Evolutionary conservation across 2,797 vertebrate genomes (phyloP).

Genomic region (Micropoecilia bifurca): DNA sequence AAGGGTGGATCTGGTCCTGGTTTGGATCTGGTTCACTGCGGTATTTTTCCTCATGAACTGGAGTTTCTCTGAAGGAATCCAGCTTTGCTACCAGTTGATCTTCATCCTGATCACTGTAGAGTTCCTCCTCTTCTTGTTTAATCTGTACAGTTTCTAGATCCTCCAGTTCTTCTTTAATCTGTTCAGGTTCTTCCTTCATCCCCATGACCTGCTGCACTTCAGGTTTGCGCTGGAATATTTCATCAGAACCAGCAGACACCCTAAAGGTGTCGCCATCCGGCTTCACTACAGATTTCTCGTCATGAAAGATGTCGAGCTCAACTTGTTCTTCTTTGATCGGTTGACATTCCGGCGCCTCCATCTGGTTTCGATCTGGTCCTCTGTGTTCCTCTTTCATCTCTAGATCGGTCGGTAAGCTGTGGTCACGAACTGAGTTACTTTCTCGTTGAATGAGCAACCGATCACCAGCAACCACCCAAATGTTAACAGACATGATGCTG

Average conservation of each 20-base stretch:
- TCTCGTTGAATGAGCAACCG: not conserved
- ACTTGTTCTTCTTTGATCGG: not conserved
- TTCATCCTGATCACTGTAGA: not conserved
- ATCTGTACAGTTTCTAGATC: not conserved
- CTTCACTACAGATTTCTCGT: not conserved
- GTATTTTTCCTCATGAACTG: not conserved
- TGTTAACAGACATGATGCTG: not conserved
- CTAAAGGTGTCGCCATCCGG: not conserved
- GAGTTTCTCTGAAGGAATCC: not conserved
- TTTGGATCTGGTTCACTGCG: not conserved
- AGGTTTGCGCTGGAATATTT: not conserved
- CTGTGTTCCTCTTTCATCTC: not conserved
- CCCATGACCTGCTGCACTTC: not conserved
- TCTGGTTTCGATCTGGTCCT: not conserved
- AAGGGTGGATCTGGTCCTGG: not conserved
- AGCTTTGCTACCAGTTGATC: not conserved
- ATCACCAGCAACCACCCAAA: not conserved
- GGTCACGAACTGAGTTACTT: not conserved
- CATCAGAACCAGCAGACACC: not conserved
- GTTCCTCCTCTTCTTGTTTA: not conserved
- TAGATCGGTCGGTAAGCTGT: not conserved
- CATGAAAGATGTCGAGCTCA: not conserved
- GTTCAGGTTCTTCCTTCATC: not conserved
- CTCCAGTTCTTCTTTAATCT: not conserved
- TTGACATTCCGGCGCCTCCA: not conserved